Evolutionary conservation across 2,113 vertebrate species (phyloP).

Genomic region (Lagenorhynchus albirostris): DNA sequence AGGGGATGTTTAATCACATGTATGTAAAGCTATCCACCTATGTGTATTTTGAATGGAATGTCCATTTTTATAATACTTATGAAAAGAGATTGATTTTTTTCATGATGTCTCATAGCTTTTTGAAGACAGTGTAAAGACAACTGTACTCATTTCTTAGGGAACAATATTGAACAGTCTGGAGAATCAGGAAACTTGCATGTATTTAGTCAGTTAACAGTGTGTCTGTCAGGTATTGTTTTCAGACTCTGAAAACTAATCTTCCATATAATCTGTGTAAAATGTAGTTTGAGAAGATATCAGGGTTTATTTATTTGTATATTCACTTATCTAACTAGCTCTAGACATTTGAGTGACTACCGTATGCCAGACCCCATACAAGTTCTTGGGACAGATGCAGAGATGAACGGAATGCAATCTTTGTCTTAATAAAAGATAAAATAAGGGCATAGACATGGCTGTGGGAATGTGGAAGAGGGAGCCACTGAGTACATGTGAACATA

Average conservation of each 20-base stretch:
- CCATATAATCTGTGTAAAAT: background rate
- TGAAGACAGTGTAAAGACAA: background rate
- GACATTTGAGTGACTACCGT: background rate
- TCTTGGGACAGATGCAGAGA: background rate
- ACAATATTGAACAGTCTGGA: background rate
- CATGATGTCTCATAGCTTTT: background rate
- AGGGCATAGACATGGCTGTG: background rate
- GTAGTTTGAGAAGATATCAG: background rate
- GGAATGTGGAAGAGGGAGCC: background rate
- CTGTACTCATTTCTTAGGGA: background rate
- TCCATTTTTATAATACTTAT: background rate
- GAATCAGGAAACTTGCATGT: background rate
- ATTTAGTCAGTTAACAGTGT: background rate
- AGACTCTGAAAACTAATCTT: background rate
- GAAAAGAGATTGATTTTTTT: background rate
- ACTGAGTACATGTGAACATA: background rate
- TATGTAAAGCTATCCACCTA: background rate
- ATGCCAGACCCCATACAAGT: background rate
- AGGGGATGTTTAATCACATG: background rate
- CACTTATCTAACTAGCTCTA: background rate
- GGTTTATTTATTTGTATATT: background rate
- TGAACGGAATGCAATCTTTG: background rate
- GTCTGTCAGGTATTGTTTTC: background rate
- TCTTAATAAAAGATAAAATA: background rate
- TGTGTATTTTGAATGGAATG: background rate